Evolutionary conservation across 2,888 invertebrate species (phyloP).

Genomic region (Apantesis nais): DNA sequence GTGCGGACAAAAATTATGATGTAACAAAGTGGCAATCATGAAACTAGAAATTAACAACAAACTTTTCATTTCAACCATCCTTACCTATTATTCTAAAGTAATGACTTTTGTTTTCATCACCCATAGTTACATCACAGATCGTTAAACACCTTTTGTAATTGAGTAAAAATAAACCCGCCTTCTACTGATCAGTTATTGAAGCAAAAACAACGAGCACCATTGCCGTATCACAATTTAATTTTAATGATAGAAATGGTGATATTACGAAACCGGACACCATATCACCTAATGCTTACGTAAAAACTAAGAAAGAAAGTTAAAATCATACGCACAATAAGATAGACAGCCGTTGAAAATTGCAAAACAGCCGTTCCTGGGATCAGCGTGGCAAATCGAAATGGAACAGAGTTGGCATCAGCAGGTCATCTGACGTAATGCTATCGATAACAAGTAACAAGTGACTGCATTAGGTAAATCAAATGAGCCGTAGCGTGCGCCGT

Average conservation of each 20-base stretch:
- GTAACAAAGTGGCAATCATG: conserved; percentile 32
- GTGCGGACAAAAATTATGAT: conserved; percentile 28
- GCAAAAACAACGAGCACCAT: conserved; percentile 18
- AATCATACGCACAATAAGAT: conserved; percentile 46
- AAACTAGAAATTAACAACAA: conserved; percentile 24
- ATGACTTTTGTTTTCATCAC: conserved; percentile 12
- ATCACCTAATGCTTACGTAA: conserved; percentile 54
- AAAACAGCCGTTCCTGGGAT: conserved; percentile 56
- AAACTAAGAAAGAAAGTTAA: conserved; percentile 55
- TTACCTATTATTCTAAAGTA: conserved; percentile 18
- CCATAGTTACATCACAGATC: conserved; percentile 10
- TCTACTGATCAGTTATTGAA: conserved; percentile 3
- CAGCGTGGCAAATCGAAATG: conserved; percentile 63
- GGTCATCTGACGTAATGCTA: conserved; percentile 56
- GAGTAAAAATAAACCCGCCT: conserved; percentile 1
- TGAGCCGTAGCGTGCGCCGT: conserved; percentile 64
- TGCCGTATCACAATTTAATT: conserved; percentile 29
- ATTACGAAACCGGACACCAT: conserved; percentile 41
- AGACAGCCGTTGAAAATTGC: conserved; percentile 63
- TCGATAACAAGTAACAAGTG: conserved; percentile 66
- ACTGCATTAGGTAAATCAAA: conserved; percentile 64
- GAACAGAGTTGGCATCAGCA: conserved; percentile 42
- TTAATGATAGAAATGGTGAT: conserved; percentile 30
- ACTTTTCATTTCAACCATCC: conserved; percentile 20
- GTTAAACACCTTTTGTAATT: conserved; percentile 14